Base-by-base conservation (phyloP, 2,113 vertebrate genomes). In the Anarhynchus alexandrinus region DNA sequence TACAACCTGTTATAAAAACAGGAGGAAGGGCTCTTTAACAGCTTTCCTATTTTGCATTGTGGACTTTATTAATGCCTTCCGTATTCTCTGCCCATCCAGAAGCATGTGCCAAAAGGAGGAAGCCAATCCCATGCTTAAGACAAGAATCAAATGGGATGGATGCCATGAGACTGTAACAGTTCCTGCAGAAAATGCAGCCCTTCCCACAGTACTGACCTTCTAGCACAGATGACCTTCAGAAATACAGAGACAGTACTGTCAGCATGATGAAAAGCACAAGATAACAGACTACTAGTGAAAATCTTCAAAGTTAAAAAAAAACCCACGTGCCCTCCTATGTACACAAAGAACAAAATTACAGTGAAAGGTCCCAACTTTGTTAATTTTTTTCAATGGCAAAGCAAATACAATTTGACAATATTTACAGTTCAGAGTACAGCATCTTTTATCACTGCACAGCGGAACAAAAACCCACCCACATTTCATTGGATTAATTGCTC, bases 351-450 rank as follows among this genome's bases (percentile, higher is more conserved):
- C 29, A 78, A 94, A 95, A 72, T 26, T 65, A 82, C 65, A 74
- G 40, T 52, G 57, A 87, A 49, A 87, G 40, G 27, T 69, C 66
- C 43, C 23, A 47, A 57, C 57, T 89, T 71, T 13, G 40, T 45
- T 21, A 12, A 9, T 66, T 81, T 67, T 81, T 95, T 87, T 66
- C 83, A 79, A 89, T 71, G 87, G 81, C 65, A 94, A 95, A 91
- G 57, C 2, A 25, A 91, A 85, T 40, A 66, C 55, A 51, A 70
- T 66, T 65, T 36, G 70, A 79, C 82, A 94, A 49, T 93, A 88
- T 96, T 96, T 96, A 85, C 95, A 87, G 93, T 87, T 91, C 87
- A 93, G 70, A 91, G 95, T 85, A 67, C 72, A 92, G 52, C 54
- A 74, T 16, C 54, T 73, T 92, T 69, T 86, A 90, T 57, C 83